Conservation (phyloP, 37 sponge, comb jelly and placozoan genomes). For the Hormiphora californensis region DNA sequence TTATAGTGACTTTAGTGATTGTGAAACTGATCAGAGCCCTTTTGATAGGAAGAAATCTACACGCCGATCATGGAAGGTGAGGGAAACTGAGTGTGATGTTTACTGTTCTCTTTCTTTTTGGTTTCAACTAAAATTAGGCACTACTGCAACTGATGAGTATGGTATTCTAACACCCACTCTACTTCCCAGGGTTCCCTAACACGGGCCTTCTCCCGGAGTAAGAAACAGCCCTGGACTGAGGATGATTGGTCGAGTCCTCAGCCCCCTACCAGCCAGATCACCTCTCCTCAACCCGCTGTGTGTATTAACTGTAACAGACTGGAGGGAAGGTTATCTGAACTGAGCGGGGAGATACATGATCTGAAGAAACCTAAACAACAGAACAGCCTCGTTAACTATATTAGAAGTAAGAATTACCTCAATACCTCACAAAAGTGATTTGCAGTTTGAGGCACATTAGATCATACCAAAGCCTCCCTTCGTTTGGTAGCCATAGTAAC, state of each 20-base stretch:
- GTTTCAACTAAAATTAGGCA: not conserved
- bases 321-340: not conserved
- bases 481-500: no score
- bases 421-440: not conserved
- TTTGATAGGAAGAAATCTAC: not conserved
- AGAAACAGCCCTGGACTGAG: not conserved
- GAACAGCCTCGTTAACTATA: slow-evolving; percentile 17
- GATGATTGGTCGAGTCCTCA: not conserved
- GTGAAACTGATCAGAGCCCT: not conserved
- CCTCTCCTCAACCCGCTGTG: not conserved
- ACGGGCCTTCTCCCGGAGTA: slow-evolving; percentile 11
- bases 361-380: not conserved
- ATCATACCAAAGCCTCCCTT: not conserved
- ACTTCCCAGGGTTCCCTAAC: slow-evolving; percentile 9
- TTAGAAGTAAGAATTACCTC: not conserved
- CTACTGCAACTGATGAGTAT: not conserved
- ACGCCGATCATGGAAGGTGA: not conserved
- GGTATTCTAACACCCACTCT: not conserved
- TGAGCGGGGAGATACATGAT: not conserved
- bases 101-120: not conserved
- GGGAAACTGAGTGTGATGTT: no score
- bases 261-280: not conserved
- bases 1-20: not conserved
- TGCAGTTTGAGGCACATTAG: not conserved
- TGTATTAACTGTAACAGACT: slow-evolving; percentile 21